phyloP scores from a whole-genome alignment of 64 coral and sea anemone species.

The Montipora efflorescens region DNA sequence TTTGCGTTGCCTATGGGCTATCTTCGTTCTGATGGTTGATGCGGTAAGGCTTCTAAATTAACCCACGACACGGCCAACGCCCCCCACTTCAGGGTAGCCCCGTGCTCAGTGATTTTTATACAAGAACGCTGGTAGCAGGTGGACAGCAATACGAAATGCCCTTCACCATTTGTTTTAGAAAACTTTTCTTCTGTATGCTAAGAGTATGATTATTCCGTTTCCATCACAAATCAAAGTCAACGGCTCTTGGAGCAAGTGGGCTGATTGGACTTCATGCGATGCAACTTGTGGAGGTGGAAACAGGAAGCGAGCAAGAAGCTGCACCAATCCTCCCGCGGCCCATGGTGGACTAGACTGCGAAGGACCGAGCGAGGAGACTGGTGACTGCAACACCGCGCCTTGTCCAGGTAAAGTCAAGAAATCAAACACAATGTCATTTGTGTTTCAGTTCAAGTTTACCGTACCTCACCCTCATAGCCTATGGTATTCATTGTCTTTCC shows the following conservation, averaged over 20 bases:
- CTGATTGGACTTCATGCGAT: slow-evolving; percentile 28
- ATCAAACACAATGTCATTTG: not conserved
- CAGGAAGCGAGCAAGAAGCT: slow-evolving; percentile 16
- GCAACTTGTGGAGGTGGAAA: slow-evolving; percentile 33
- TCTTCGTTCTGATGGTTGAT: too few relatives aligned
- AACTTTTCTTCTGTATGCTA: too few relatives aligned
- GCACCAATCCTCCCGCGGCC: slow-evolving; percentile 59
- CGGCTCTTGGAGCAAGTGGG: slow-evolving; percentile 35
- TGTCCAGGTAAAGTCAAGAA: slow-evolving; percentile 55
- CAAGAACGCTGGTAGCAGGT: too few relatives aligned
- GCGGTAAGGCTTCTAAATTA: too few relatives aligned
- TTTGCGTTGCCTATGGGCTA: too few relatives aligned
- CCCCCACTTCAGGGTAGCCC: too few relatives aligned
- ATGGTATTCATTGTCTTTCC: too few relatives aligned
- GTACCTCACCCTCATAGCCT: not conserved
- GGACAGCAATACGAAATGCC: too few relatives aligned
- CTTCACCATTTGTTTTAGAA: too few relatives aligned
- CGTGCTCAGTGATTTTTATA: too few relatives aligned
- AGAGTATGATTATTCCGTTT: not conserved
- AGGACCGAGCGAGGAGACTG: slow-evolving; percentile 38
- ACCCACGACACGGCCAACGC: too few relatives aligned
- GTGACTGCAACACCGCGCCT: slow-evolving; percentile 9
- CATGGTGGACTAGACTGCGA: slow-evolving; percentile 58
- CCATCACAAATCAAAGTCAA: not conserved
- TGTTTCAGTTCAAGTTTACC: not conserved